A percentile compares a stretch with the other conserved stretches of the same genome.
Evolutionary conservation across 2,888 invertebrate genomes (phyloP).

Genomic region (Pheosia gnoma): DNA sequence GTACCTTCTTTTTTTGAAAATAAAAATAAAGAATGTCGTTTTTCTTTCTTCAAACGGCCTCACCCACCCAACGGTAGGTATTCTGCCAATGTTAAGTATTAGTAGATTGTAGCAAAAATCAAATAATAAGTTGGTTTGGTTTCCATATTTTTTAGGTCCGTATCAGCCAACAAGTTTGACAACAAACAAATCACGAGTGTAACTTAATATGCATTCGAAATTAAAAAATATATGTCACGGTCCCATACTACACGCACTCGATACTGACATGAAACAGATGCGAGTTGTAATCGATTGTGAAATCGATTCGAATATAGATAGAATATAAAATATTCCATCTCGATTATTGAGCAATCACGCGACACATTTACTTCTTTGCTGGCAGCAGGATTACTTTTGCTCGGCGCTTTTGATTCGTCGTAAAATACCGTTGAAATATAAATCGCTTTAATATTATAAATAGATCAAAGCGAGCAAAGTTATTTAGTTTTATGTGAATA

Average conservation of each 20-base stretch:
- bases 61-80: too few species aligned
- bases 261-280: slow-evolving; percentile 42
- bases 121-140: too few species aligned
- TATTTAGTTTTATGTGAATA: not conserved
- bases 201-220: not conserved
- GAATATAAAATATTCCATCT: slow-evolving; percentile 43
- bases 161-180: too few species aligned
- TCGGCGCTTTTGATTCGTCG: not conserved
- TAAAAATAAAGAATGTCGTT: too few species aligned
- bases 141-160: too few species aligned
- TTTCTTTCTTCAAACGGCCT: too few species aligned
- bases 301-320: slow-evolving; percentile 45
- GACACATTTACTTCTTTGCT: slow-evolving; percentile 40
- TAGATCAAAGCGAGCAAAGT: slow-evolving; percentile 1
- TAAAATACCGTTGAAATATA: not conserved
- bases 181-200: not conserved
- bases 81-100: too few species aligned
- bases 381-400: slow-evolving; percentile 8
- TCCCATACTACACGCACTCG: slow-evolving; percentile 15
- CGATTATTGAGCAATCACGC: slow-evolving; percentile 41
- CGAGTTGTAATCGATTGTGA: slow-evolving; percentile 40
- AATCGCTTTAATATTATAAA: not conserved
- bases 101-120: too few species aligned
- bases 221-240: slow-evolving; percentile 22
- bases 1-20: too few species aligned